These are phyloP conservation scores for Telenomus remus DNA, from an alignment of 1,140 invertebrate species.

Conservation along the genomic window DNA sequence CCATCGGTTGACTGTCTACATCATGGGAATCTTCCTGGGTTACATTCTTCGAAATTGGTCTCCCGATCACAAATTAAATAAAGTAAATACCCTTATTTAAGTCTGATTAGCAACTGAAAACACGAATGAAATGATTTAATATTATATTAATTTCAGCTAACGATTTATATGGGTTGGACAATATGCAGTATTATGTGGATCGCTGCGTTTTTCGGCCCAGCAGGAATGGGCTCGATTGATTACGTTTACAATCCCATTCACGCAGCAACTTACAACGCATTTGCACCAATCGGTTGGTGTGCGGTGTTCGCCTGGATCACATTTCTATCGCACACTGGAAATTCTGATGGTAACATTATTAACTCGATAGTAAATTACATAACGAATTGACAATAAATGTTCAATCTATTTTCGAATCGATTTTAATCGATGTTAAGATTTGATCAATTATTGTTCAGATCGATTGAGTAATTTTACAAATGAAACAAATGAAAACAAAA, in stretches of 20 bases:
- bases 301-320: constrained; percentile 81
- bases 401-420: too few relatives aligned
- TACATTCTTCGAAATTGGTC: constrained; percentile 77
- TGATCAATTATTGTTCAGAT: too few relatives aligned
- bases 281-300: constrained; percentile 84
- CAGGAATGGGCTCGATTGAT: constrained; percentile 80
- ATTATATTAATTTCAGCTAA: constrained; percentile 65
- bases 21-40: constrained; percentile 80
- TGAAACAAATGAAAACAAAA: too few relatives aligned
- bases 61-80: constrained; percentile 70
- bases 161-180: constrained; percentile 78
- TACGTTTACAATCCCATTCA: constrained; percentile 81
- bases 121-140: neutral
- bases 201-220: constrained; percentile 78
- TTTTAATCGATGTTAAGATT: too few relatives aligned
- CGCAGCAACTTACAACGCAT: constrained; percentile 82
- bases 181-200: constrained; percentile 73
- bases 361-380: constrained; percentile 1
- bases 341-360: constrained; percentile 73
- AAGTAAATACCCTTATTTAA: constrained; percentile 57
- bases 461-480: too few relatives aligned
- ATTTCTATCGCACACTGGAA: constrained; percentile 79
- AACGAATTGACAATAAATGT: too few relatives aligned
- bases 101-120: neutral
- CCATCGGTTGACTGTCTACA: constrained; percentile 82